Conservation (phyloP, 2,888 invertebrate species). For the Coelinius sp. region DNA sequence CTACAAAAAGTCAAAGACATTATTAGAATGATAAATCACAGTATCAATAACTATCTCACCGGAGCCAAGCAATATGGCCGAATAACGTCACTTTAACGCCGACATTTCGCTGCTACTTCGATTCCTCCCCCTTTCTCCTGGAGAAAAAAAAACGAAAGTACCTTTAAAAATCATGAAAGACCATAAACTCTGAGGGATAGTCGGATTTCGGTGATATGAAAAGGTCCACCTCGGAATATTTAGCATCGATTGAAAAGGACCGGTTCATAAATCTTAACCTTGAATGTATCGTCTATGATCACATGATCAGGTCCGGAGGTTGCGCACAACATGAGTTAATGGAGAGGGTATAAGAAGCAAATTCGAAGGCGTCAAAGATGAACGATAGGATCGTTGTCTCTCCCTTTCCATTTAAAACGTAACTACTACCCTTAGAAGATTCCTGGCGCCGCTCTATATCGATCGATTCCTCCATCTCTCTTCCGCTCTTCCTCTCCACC, state of each 20-base stretch:
- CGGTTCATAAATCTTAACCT: background rate
- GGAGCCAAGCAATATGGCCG: background rate
- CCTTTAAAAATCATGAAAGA: background rate
- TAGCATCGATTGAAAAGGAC: background rate
- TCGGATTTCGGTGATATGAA: background rate
- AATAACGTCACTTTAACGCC: background rate
- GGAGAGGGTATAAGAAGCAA: conserved; percentile 45
- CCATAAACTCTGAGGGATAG: conserved; percentile 5
- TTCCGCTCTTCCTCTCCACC: background rate
- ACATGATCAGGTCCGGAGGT: background rate
- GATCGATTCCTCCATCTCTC: background rate
- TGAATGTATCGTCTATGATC: background rate
- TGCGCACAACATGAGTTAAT: background rate
- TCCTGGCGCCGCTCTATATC: conserved; percentile 25
- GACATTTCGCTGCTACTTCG: background rate
- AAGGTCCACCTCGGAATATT: background rate
- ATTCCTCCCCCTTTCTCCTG: background rate
- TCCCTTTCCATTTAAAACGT: conserved; percentile 19
- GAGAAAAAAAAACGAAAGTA: background rate
- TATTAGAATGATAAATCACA: background rate
- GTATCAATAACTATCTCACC: conserved; percentile 3
- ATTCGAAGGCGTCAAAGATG: conserved; percentile 59
- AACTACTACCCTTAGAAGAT: conserved; percentile 5
- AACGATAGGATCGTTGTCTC: conserved; percentile 50
- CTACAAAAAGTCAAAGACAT: background rate